phyloP scores from a whole-genome alignment of 2,797 vertebrate genomes.

The Miichthys miiuy region DNA sequence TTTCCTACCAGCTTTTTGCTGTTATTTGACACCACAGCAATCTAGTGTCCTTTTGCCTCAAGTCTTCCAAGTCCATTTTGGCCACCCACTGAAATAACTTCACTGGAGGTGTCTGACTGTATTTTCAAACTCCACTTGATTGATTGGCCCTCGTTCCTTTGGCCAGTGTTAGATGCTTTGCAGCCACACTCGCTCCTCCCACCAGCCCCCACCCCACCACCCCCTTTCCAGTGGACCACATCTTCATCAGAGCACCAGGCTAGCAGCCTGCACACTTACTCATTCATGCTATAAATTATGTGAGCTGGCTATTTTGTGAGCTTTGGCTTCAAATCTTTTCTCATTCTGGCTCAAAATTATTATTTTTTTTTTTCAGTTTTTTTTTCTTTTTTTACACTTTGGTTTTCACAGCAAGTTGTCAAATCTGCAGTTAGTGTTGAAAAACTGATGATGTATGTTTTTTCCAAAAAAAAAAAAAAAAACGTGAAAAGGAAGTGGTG shows the following conservation, averaged over 20 bases:
- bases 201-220: constrained; percentile 1
- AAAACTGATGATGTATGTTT: constrained; percentile 71
- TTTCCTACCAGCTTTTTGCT: constrained; percentile 31
- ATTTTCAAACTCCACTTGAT: constrained; percentile 79
- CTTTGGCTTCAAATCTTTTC: constrained; percentile 21
- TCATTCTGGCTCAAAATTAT: constrained; percentile 1
- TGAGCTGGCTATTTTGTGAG: constrained; percentile 42
- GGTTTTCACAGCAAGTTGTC: constrained; percentile 48
- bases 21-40: constrained; percentile 47
- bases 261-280: constrained; percentile 72
- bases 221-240: constrained; percentile 67
- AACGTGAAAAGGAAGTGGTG: constrained; percentile 53
- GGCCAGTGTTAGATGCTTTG: constrained; percentile 76
- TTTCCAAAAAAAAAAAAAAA: constrained; percentile 66
- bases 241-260: constrained; percentile 73
- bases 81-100: constrained; percentile 76
- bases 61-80: constrained; percentile 50
- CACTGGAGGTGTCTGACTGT: constrained; percentile 69
- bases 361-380: constrained; percentile 7
- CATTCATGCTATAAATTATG: constrained; percentile 72
- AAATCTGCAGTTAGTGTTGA: constrained; percentile 65
- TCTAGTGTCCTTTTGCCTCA: constrained; percentile 36
- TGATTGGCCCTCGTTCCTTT: constrained; percentile 76
- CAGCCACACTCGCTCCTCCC: constrained; percentile 71
- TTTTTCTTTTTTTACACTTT: not conserved